phyloP scores from a whole-genome alignment of 2,888 invertebrate species.

The Drosophila meridiana region DNA sequence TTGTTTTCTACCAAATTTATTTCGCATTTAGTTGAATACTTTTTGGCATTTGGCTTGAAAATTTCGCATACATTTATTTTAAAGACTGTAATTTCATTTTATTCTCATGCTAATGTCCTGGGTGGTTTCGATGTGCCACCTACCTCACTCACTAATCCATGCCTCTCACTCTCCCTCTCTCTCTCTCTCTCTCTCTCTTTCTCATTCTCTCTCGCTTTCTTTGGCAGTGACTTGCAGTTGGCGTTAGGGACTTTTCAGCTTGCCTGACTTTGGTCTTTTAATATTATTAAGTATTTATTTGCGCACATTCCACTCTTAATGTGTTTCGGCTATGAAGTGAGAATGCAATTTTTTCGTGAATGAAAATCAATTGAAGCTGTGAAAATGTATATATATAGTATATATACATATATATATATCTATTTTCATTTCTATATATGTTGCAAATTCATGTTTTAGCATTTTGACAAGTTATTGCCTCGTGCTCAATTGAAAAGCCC shows the following conservation, averaged over 20 bases:
- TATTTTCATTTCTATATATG: constrained; percentile 9
- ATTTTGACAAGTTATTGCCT: constrained; percentile 30
- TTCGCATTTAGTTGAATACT: constrained; percentile 78
- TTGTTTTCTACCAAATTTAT: constrained; percentile 74
- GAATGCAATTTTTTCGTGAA: constrained; percentile 47
- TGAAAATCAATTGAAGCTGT: constrained; percentile 25
- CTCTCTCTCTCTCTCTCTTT: background rate
- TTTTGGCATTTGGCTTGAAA: constrained; percentile 68
- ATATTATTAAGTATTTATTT: constrained; percentile 73
- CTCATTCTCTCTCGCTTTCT: background rate
- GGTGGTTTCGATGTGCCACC: constrained; percentile 24
- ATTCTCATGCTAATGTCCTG: constrained; percentile 72
- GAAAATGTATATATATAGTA: too few species aligned
- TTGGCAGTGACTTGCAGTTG: constrained; percentile 59
- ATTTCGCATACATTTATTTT: constrained; percentile 78
- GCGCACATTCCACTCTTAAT: constrained; percentile 63
- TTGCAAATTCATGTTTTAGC: constrained; percentile 12
- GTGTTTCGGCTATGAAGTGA: constrained; percentile 46
- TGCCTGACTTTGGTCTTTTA: constrained; percentile 35
- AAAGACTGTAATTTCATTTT: constrained; percentile 78
- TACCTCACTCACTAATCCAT: constrained; percentile 1
- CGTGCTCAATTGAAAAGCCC: constrained; percentile 23
- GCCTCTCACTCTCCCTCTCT: background rate
- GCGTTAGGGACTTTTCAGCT: constrained; percentile 28
- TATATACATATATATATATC: background rate